Conservation (phyloP, 2,888 invertebrate species). For the Maniola hyperantus region DNA sequence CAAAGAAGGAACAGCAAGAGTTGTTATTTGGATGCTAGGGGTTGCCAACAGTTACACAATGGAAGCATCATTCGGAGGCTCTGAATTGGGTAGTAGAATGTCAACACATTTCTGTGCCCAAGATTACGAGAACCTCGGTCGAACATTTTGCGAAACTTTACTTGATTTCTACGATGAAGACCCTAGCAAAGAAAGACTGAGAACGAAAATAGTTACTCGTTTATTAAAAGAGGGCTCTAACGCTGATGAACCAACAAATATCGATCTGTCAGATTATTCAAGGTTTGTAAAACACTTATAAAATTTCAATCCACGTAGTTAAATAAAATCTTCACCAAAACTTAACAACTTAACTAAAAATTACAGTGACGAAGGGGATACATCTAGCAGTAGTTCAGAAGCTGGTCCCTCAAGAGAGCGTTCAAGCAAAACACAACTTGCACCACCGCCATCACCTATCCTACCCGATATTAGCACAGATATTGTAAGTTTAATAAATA, state of each 20-base stretch:
- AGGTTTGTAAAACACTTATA: conserved; percentile 78
- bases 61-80: conserved; percentile 97
- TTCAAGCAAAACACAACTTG: conserved; percentile 69
- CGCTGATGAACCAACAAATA: conserved; percentile 94
- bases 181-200: conserved; percentile 90
- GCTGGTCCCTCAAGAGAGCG: conserved; percentile 82
- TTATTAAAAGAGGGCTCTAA: conserved; percentile 92
- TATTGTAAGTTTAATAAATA: conserved; percentile 48
- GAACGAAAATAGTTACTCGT: conserved; percentile 90
- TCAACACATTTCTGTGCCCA: conserved; percentile 93
- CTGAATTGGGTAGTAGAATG: conserved; percentile 89
- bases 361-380: conserved; percentile 90
- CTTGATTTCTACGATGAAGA: conserved; percentile 95
- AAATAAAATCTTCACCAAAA: neutral
- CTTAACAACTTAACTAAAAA: too few relatives aligned
- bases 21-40: conserved; percentile 97
- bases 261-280: conserved; percentile 93
- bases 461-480: conserved; percentile 66
- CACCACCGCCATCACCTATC: conserved; percentile 89
- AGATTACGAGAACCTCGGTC: conserved; percentile 87
- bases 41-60: conserved; percentile 97
- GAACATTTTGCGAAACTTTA: conserved; percentile 95
- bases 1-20: conserved; percentile 97
- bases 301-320: neutral
- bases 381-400: conserved; percentile 87